Evolutionary conservation across 2,113 vertebrate genomes (phyloP), one percentile per base, ranked within the genome.

Genomic region (Mobula birostris): DNA sequence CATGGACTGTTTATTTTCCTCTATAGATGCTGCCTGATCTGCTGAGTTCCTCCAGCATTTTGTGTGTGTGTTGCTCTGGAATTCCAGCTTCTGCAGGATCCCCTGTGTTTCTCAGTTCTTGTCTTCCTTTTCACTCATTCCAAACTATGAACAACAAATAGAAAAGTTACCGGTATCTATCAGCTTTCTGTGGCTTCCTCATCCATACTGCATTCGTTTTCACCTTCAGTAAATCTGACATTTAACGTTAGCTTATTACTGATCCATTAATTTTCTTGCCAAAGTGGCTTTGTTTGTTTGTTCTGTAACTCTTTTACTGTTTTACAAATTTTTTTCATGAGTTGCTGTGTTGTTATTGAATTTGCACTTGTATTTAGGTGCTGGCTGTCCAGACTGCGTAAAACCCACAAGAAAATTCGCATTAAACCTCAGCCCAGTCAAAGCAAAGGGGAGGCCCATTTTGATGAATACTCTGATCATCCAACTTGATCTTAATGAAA

Each of bases 401-500:
- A n/a, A 61, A 2, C 17, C 14, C 66, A 58, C 66, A 90, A 90
- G 61, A 66, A 66, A 7, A 61, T 90, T 66, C 85, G 32, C 61
- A 90, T 90, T 29, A 90, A 66, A 1, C 85, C 85, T 90, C 85
- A 90, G 63, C 58, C 85, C 85, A 90, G 7, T 66, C 29, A 66
- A 66, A 32, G 63, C 29, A 61, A 90, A 66, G 61, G 6, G n/a
- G 85, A 90, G 61, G 14, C 29, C 61, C 19, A 32, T 85, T 56
- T 85, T 56, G 48, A 85, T 27, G 48, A 58, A 21, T 85, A 85
- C n/a, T 6, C n/a, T 32, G 85, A 90, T 90, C 61, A 90, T 1
- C 85, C 85, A 66, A n/a, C 61, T 32, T 90, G 85, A 90, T 66
- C 85, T 68, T 90, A 17, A 88, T 2, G 29, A 90, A 90, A n/a